A percentile compares a stretch with the other conserved stretches of the same genome.
Conservation (phyloP, 2,888 invertebrate genomes). For the Clitarchus hookeri region DNA sequence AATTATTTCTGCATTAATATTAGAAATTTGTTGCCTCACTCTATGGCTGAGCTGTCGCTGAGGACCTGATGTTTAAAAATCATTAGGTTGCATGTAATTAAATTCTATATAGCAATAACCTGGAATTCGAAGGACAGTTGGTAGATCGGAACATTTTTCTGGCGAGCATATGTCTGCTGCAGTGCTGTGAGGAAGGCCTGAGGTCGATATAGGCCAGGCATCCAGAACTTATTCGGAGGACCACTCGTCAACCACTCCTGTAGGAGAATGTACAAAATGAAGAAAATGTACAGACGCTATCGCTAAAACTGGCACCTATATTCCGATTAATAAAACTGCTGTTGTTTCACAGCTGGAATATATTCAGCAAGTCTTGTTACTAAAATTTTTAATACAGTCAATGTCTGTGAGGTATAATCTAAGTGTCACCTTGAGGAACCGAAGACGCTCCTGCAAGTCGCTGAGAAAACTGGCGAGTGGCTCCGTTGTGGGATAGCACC, state of each 20-base stretch:
- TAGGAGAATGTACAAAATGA: constrained; percentile 33
- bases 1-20: no score
- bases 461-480: constrained; percentile 85
- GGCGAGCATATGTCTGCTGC: constrained; percentile 90
- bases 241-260: constrained; percentile 83
- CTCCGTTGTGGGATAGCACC: constrained; percentile 91
- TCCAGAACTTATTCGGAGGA: constrained; percentile 83
- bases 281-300: no score
- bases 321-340: no score
- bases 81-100: no score
- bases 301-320: no score
- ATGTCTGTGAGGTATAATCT: no score
- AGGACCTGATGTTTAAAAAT: no score
- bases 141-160: constrained; percentile 91
- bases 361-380: no score
- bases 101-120: constrained; percentile 55
- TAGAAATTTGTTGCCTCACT: no score
- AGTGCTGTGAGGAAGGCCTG: constrained; percentile 94
- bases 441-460: constrained; percentile 81
- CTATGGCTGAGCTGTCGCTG: no score
- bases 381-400: no score
- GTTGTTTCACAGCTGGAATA: no score
- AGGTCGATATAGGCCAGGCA: constrained; percentile 93
- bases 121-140: constrained; percentile 80
- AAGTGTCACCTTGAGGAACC: constrained; percentile 67